A percentile compares a stretch with the other conserved stretches of the same genome.
Evolutionary conservation across 2,888 invertebrate genomes (phyloP).

Genomic region (Adelphocoris suturalis): DNA sequence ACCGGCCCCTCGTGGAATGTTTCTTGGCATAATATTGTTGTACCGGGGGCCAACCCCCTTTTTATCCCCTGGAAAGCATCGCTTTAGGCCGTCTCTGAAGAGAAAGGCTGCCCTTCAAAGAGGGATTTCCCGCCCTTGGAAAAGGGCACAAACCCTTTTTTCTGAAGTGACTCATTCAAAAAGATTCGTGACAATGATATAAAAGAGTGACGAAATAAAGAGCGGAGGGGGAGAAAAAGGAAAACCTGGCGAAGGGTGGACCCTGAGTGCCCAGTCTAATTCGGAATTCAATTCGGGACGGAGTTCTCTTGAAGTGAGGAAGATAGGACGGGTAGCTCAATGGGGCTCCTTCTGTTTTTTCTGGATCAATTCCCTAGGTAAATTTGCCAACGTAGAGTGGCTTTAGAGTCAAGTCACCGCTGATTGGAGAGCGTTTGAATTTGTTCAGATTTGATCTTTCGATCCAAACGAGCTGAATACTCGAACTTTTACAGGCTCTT

Average conservation of each 20-base stretch:
- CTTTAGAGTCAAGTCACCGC: slow-evolving; percentile 49
- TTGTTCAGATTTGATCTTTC: slow-evolving; percentile 53
- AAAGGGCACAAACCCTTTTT: slow-evolving; percentile 45
- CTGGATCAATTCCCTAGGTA: slow-evolving; percentile 60
- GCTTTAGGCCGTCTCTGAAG: slow-evolving; percentile 5
- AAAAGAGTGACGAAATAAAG: slow-evolving; percentile 19
- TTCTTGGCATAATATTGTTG: slow-evolving; percentile 52
- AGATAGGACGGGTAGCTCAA: slow-evolving; percentile 10
- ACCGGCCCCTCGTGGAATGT: slow-evolving; percentile 10
- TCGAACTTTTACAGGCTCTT: slow-evolving; percentile 2
- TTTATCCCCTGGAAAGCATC: slow-evolving; percentile 34
- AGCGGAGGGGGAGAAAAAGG: neutral
- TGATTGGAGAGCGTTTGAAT: slow-evolving; percentile 63
- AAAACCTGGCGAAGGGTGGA: neutral
- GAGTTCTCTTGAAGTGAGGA: slow-evolving; percentile 15
- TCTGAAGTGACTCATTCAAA: slow-evolving; percentile 46
- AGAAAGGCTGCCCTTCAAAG: slow-evolving; percentile 20
- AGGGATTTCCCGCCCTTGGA: slow-evolving; percentile 37
- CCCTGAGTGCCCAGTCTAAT: slow-evolving; percentile 34
- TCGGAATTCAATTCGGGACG: slow-evolving; percentile 59
- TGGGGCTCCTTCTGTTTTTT: slow-evolving; percentile 54
- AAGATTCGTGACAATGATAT: slow-evolving; percentile 57
- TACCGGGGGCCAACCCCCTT: slow-evolving; percentile 8
- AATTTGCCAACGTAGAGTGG: slow-evolving; percentile 50
- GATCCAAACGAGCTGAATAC: slow-evolving; percentile 16